Evolutionary conservation across 1,140 invertebrate species (phyloP).

Genomic region (Bombus impatiens): DNA sequence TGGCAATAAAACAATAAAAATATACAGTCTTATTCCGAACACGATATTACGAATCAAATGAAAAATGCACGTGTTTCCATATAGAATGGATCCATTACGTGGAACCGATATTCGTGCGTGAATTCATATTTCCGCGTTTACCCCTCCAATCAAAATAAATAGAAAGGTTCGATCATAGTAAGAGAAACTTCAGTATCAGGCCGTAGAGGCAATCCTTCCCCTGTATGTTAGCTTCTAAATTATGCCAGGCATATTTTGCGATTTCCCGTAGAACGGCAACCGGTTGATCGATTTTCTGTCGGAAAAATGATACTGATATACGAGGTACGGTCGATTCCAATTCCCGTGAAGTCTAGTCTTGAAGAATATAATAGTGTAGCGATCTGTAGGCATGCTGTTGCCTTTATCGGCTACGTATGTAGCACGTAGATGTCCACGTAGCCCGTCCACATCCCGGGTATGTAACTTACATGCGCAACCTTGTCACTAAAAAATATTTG

Average conservation of each 20-base stretch:
- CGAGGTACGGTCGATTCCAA: constrained; percentile 62
- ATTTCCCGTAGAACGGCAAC: constrained; percentile 48
- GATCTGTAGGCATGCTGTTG: constrained; percentile 43
- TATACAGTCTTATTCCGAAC: background rate
- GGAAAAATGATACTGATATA: constrained; percentile 69
- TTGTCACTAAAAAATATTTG: constrained; percentile 3
- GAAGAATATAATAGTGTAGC: constrained; percentile 53
- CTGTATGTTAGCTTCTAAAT: constrained; percentile 51
- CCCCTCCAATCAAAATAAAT: constrained; percentile 18
- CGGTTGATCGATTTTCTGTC: constrained; percentile 66
- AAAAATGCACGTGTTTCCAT: background rate
- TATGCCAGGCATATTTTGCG: constrained; percentile 63
- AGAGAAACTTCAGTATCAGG: constrained; percentile 28
- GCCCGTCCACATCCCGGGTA: background rate
- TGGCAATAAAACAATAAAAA: background rate
- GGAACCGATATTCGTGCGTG: background rate
- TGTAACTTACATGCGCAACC: background rate
- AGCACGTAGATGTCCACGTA: constrained; percentile 1
- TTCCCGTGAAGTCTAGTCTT: constrained; percentile 37
- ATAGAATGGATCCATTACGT: background rate
- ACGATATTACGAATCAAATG: background rate
- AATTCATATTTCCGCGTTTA: background rate
- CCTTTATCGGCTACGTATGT: constrained; percentile 6
- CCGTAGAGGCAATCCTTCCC: constrained; percentile 48
- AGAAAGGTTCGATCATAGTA: background rate